Evolutionary conservation across 2,113 vertebrate genomes (phyloP), one percentile per base, ranked within the genome.

Genomic region (Mungos mungo): DNA sequence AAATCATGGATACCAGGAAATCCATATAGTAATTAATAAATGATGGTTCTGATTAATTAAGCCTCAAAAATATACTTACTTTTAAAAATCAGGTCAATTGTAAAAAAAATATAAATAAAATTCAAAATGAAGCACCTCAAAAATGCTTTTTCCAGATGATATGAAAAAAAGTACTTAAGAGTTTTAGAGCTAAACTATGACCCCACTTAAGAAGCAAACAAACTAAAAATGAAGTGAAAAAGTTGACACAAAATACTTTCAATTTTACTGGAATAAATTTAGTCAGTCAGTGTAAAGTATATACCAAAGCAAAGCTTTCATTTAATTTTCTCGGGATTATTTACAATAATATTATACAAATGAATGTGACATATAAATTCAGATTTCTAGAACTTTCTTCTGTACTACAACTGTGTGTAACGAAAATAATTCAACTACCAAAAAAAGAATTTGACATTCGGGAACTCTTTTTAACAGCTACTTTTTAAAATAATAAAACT

Each of bases 21-120:
- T 88, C 97, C 96, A 97, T 65, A 96, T 80, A 98, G 97, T 98
- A 98, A 99, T 97, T 98, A 98, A 98, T 96, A 95, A 98, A 98
- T 77, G 97, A 98, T 97, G 98, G 9, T 52, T 92, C 29, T 9
- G 98, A 98, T 95, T 98, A 98, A 99, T 96, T 96, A 98, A 99
- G 98, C 92, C 94, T 96, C 74, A 98, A 96, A 72, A 98, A 93
- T 95, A 95, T 97, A 38, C n/a, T 96, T 25, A 57, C 52, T 98
- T 82, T 89, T 92, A 96, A 98, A 98, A 98, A 98, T 13, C 31
- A 60, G 5, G 35, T 95, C 93, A 88, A 92, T 93, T 96, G 97
- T 98, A 97, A 88, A 98, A 96, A 96, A 85, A 68, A 63, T 45
- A 81, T 7, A 96, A 57, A 93, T 95, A 92, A 96, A 4, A 9